phyloP scores from a whole-genome alignment of 2,888 invertebrate species.

The Drosophila basisetae region DNA sequence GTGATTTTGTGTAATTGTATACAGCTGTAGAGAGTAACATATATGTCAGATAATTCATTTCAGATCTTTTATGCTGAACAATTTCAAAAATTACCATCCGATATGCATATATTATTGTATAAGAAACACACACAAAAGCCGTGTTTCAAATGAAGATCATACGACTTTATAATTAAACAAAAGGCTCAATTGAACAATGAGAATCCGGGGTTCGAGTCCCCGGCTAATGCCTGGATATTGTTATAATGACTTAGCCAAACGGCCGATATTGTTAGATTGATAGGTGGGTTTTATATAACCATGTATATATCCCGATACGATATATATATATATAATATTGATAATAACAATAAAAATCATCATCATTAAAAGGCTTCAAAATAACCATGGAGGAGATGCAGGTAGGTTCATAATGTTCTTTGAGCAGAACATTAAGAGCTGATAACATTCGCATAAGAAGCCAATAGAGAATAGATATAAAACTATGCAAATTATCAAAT shows the following conservation, averaged over 20 bases:
- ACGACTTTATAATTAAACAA: neutral
- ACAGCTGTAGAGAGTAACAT: neutral
- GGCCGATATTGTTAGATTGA: neutral
- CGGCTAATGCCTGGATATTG: neutral
- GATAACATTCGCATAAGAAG: neutral
- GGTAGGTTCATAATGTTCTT: constrained; percentile 10
- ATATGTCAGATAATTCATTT: neutral
- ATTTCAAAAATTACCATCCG: neutral
- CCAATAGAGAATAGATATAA: neutral
- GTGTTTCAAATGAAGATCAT: neutral
- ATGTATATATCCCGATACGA: neutral
- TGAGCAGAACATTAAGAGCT: neutral
- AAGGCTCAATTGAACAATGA: neutral
- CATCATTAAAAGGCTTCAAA: constrained; percentile 10
- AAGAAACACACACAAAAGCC: neutral
- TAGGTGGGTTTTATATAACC: constrained; percentile 2
- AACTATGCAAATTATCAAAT: neutral
- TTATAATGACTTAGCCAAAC: neutral
- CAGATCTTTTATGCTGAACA: neutral
- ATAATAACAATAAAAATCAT: constrained; percentile 8
- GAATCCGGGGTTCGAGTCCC: neutral
- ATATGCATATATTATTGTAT: neutral
- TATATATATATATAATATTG: constrained; percentile 1
- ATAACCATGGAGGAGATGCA: constrained; percentile 11
- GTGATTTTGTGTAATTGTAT: neutral